Evolutionary conservation across 2,797 vertebrate genomes (phyloP).

Genomic region (Fistularia tabacaria): DNA sequence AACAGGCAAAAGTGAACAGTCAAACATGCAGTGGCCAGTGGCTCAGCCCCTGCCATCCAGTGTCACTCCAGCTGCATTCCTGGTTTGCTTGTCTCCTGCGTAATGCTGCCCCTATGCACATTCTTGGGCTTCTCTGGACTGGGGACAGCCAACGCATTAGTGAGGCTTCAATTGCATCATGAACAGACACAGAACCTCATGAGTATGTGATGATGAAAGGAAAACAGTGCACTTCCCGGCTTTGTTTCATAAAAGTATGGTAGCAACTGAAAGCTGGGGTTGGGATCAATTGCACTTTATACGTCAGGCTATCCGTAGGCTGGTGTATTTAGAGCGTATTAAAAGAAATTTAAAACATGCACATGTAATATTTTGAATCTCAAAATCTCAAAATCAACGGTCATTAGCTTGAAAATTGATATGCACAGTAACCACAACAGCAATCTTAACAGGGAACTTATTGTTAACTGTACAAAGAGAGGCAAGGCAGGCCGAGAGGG

Average conservation of each 20-base stretch:
- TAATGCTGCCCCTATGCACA: slow-evolving; percentile 62
- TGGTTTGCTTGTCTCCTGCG: slow-evolving; percentile 45
- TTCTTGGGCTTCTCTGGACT: slow-evolving; percentile 50
- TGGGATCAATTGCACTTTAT: slow-evolving; percentile 8
- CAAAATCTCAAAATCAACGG: neutral
- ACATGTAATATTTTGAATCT: neutral
- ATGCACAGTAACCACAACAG: slow-evolving; percentile 18
- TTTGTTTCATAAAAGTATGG: slow-evolving; percentile 14
- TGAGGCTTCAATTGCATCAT: slow-evolving; percentile 28
- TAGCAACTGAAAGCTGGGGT: slow-evolving; percentile 19
- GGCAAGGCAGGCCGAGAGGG: slow-evolving; percentile 29
- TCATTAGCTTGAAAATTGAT: slow-evolving; percentile 4
- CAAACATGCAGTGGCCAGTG: slow-evolving; percentile 20
- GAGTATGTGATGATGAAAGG: slow-evolving; percentile 24
- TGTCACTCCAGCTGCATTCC: slow-evolving; percentile 53
- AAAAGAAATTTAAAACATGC: neutral
- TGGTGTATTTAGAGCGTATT: too few relatives aligned
- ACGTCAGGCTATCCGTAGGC: neutral
- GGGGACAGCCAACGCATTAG: slow-evolving; percentile 42
- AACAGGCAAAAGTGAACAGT: slow-evolving; percentile 12
- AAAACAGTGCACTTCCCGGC: slow-evolving; percentile 13
- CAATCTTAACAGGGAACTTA: slow-evolving; percentile 38
- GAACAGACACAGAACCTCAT: slow-evolving; percentile 20
- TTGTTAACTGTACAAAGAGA: slow-evolving; percentile 56
- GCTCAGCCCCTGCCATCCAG: slow-evolving; percentile 36